Base-by-base conservation (phyloP, 2,888 invertebrate species). In the Prosapia bicincta region DNA sequence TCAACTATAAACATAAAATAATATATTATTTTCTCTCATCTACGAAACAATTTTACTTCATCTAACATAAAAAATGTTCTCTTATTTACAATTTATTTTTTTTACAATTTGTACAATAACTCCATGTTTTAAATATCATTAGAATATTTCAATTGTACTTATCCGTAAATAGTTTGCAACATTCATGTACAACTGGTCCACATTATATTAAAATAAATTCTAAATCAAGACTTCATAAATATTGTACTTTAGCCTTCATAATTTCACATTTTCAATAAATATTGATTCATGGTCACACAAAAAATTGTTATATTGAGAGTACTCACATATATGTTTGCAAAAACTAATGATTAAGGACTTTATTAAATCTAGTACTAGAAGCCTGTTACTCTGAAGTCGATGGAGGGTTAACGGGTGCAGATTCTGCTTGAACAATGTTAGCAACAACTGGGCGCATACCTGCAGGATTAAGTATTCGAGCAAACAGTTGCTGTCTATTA, bases 381-480 rank as follows among this genome's bases (percentile, higher is more conserved):
- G 13, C 15, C 15, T 38, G 38, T 43, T 23, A 74, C 26, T 74
- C 74, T 1, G 74, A 24, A 26, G 74, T 74, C 7, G 69, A 24
- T 5, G 74, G 74, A 26, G 74, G 74, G 32, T 74, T 74, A 6
- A 69, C 26, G 15, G 74, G 13, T 24, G 32, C 26, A 5, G 69
- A 13, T 7, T 74, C 74, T 23, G 69, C 20, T 28, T 68, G 74
- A 1, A 69, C 74, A 10, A 74, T 30, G 30, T 69, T 76, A 30
- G 79, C 77, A 13, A 81, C 77, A 15, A 80, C 79, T 0, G 81
- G 81, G 26, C 81, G 75, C 28, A 81, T 78, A 20, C 74, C 78
- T 23, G 79, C 81, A 38, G 87, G 86, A 80, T 84, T 86, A 82
- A 87, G 85, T 26, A 87, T 86, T 76, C 87, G 82, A 1, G 88